phyloP scores from a whole-genome alignment of 1,140 invertebrate species.

The Drosophila lini region DNA sequence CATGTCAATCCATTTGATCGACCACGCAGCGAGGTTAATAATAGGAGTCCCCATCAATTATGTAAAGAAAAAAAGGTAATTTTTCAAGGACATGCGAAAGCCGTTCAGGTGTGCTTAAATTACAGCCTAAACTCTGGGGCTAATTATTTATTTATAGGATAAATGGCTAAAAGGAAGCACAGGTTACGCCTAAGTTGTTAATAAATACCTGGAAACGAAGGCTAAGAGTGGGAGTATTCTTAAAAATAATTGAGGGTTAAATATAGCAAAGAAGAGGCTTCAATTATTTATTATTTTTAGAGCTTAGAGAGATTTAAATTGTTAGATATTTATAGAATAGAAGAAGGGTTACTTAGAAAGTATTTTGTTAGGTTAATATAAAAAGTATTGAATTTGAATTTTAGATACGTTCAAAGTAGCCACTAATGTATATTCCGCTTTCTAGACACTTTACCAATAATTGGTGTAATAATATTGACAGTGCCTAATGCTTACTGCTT shows the following conservation, averaged over 20 bases:
- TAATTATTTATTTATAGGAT: conserved; percentile 30
- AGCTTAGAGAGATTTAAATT: background rate
- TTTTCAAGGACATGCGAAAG: conserved; percentile 17
- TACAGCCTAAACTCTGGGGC: background rate
- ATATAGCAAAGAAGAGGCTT: too few species aligned
- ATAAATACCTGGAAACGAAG: background rate
- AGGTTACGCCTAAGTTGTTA: background rate
- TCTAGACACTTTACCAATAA: background rate
- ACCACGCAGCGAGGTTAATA: conserved; percentile 21
- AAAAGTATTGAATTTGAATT: background rate
- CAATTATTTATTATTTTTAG: background rate
- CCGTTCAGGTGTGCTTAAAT: conserved; percentile 9
- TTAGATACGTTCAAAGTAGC: too few species aligned
- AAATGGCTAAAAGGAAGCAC: background rate
- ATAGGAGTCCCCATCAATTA: conserved; percentile 23
- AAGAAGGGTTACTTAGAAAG: too few species aligned
- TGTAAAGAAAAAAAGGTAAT: background rate
- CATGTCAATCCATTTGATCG: conserved; percentile 7
- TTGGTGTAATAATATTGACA: background rate
- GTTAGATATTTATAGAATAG: background rate
- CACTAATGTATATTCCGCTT: too few species aligned
- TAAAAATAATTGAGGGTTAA: background rate
- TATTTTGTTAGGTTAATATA: background rate
- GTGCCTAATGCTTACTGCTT: too few species aligned
- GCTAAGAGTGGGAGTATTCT: background rate